A percentile compares a stretch with the other conserved stretches of the same genome.
Evolutionary conservation across 2,888 invertebrate species (phyloP).

Genomic region (Polydrusus pterygomalis): DNA sequence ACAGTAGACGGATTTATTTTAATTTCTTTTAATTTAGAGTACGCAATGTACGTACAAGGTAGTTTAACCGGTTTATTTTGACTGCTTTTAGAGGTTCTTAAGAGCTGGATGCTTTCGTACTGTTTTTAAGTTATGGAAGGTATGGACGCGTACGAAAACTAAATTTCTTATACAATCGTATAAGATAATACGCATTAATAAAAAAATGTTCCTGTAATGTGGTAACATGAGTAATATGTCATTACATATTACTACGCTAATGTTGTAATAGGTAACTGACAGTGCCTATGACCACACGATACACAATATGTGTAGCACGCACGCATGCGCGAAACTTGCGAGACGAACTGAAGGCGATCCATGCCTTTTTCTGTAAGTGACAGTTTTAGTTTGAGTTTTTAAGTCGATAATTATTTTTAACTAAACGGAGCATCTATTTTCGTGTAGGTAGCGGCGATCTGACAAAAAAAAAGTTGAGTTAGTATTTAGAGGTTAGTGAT

Average conservation of each 20-base stretch:
- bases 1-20: conserved; percentile 35
- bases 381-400: background rate
- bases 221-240: too few relatives aligned
- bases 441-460: conserved; percentile 29
- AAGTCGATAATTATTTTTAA: conserved; percentile 9
- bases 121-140: background rate
- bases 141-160: background rate
- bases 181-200: too few relatives aligned
- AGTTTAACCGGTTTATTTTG: conserved; percentile 51
- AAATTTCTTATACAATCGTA: background rate
- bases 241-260: too few relatives aligned
- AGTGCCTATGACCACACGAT: too few relatives aligned
- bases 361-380: background rate
- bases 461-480: conserved; percentile 17
- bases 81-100: conserved; percentile 53
- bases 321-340: too few relatives aligned
- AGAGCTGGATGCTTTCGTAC: conserved; percentile 32
- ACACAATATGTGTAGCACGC: too few relatives aligned
- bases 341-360: background rate
- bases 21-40: conserved; percentile 41
- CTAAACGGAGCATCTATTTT: conserved; percentile 16
- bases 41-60: conserved; percentile 17
- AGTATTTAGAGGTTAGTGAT: conserved; percentile 37
- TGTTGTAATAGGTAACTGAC: too few relatives aligned
- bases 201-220: too few relatives aligned